Base-by-base conservation (phyloP, 2,797 vertebrate genomes). In the Coregonus sp. region DNA sequence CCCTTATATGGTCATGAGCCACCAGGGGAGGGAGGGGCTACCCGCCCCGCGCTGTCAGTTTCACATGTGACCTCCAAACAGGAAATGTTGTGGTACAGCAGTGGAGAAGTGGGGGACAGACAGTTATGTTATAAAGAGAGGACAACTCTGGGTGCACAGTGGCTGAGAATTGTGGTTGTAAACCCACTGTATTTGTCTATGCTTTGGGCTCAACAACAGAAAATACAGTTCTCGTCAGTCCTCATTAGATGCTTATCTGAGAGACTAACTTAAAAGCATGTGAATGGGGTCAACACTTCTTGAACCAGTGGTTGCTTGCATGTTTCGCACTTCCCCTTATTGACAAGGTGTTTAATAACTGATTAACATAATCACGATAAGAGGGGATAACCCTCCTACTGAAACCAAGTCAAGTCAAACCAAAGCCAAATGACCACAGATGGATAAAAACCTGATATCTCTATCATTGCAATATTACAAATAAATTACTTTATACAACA, bases 1-100 rank as follows among this genome's bases (percentile, higher is more conserved):
- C 84, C 95, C 95, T 92, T 96, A 94, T 95, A 95, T 94, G 95
- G 95, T 80, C 78, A 90, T 82, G 20, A 6, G 84, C 74, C 76
- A 86, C 25, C 77, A 3, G 83, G 80, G 82, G 69, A 81, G 87
- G 85, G 81, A 79, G 85, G 79, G 80, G 78, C 75, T 50, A 78
- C 76, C 56, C 1, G 59, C 20, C 20, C n/a, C 69, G 75, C 71
- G 50, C 81, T 89, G 89, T 90, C 89, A 66, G 85, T 89, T 91
- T 86, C 87, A 81, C 86, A 81, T 89, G 90, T 89, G 91, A 90
- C 88, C 89, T 80, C 74, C 61, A 89, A 93, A 91, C 93, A 92
- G 95, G 95, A 96, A 95, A 90, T 90, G 83, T 76, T 81, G 78
- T 70, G 61, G 76, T 85, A 78, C 61, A 73, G 82, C 73, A 79